These are phyloP conservation scores for Dorcus hopei DNA, from an alignment of 2,888 invertebrate genomes.

Conservation along the genomic window DNA sequence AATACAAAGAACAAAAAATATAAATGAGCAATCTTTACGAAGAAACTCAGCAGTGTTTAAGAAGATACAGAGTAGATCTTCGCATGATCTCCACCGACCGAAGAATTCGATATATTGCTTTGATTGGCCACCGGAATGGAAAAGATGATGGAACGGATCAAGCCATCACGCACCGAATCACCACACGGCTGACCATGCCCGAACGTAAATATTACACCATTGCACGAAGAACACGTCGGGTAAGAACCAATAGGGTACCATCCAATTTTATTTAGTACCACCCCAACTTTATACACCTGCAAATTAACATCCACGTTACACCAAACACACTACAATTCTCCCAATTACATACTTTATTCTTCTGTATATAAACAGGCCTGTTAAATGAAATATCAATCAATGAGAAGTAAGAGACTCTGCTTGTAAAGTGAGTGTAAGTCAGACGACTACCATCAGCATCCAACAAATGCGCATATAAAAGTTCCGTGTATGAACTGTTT, in stretches of 20 bases:
- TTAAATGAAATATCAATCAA: slow-evolving; percentile 79
- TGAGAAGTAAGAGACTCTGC: slow-evolving; percentile 69
- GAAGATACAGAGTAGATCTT: not conserved
- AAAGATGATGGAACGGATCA: slow-evolving; percentile 76
- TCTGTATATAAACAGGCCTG: slow-evolving; percentile 73
- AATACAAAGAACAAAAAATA: no score
- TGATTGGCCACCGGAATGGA: slow-evolving; percentile 43
- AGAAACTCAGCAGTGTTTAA: no score
- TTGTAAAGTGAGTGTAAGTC: slow-evolving; percentile 80
- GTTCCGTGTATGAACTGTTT: slow-evolving; percentile 62
- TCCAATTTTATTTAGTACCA: slow-evolving; percentile 77
- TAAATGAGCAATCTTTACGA: no score
- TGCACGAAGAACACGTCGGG: slow-evolving; percentile 63
- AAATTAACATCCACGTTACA: slow-evolving; percentile 14
- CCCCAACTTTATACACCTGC: slow-evolving; percentile 76
- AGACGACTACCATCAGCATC: slow-evolving; percentile 77
- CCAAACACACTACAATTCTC: not conserved
- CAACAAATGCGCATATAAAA: slow-evolving; percentile 76
- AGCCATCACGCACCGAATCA: slow-evolving; percentile 72
- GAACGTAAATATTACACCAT: slow-evolving; percentile 73
- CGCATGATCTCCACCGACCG: slow-evolving; percentile 2
- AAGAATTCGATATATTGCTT: slow-evolving; percentile 11
- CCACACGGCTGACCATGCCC: slow-evolving; percentile 66
- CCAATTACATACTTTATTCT: slow-evolving; percentile 57
- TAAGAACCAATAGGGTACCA: slow-evolving; percentile 79